Evolutionary conservation across 2,113 vertebrate species (phyloP), one percentile per base, ranked within the genome.

Genomic region (Microtus oregoni): DNA sequence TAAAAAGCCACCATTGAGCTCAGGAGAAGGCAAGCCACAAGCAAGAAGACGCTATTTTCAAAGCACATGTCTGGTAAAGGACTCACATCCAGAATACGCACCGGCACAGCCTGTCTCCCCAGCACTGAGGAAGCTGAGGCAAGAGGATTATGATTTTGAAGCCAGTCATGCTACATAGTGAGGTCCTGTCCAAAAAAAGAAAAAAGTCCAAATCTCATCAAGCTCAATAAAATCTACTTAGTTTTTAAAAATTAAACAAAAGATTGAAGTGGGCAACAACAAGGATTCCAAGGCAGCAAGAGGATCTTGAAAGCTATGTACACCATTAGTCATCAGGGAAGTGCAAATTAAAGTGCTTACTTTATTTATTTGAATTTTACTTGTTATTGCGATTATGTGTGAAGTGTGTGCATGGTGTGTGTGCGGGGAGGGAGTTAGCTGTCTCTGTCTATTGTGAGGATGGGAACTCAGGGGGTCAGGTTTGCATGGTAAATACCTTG

Each of bases 191-290:
- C 11, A 55, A 55, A 2, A 26, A 38, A 87, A 52, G 32, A n/a
- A 52, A n/a, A 87, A 38, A 17, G 32, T 10, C 65, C 65, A 81
- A 86, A 72, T 41, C 13, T 81, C 61, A 47, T 38, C 44, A 4
- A 61, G 72, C 76, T 77, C n/a, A 35, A 30, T 63, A 94, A 88
- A 77, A 93, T 47, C 73, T 75, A 41, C 17, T 9, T 61, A 58
- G n/a, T 44, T 93, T 93, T 91, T 93, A 13, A 61, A 96, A 88
- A 87, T 35, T 90, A 83, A 65, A 44, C 58, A 93, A 79, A 92
- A 96, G 76, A 90, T 58, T 55, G 81, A 35, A 94, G 87, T 41
- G 79, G 28, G 82, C 30, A 81, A 91, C 89, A 85, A 91, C 75
- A 93, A 95, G 77, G 81, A 89, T 77, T 90, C 44, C 6, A 78